These are phyloP conservation scores for Petrosia ficiformis DNA, from an alignment of 37 sponge, comb jelly and placozoan genomes.

Conservation along the genomic window DNA sequence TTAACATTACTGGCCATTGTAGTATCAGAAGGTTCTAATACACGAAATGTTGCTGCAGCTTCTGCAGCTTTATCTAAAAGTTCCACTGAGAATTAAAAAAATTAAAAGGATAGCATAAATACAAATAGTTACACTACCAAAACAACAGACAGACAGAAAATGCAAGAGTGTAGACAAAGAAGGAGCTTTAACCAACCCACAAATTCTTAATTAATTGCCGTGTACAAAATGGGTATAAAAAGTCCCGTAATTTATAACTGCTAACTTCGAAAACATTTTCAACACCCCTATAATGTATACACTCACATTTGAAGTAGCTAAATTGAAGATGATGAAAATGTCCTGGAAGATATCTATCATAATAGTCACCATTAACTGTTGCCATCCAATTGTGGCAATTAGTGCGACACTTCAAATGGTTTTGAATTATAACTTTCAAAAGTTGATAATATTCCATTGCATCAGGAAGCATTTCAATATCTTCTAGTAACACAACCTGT, in stretches of 20 bases:
- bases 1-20: constrained; percentile 48
- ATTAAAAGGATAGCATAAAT: neutral
- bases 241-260: no score
- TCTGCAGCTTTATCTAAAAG: constrained; percentile 35
- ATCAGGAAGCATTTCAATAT: constrained; percentile 14
- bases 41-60: constrained; percentile 44
- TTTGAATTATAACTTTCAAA: constrained; percentile 13
- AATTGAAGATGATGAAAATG: constrained; percentile 70
- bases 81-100: constrained; percentile 28
- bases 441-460: constrained; percentile 54
- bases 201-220: no score
- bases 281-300: no score
- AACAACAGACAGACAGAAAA: no score
- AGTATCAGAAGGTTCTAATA: constrained; percentile 37
- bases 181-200: no score
- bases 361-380: constrained; percentile 15
- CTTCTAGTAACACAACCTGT: constrained; percentile 10
- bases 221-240: no score
- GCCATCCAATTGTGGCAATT: constrained; percentile 31
- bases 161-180: no score
- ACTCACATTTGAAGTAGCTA: constrained; percentile 55
- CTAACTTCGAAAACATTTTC: no score
- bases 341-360: constrained; percentile 9
- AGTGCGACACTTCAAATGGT: constrained; percentile 44
- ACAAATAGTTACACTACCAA: no score